Evolutionary conservation across 2,888 invertebrate species (phyloP).

Genomic region (Punctoribates punctum): DNA sequence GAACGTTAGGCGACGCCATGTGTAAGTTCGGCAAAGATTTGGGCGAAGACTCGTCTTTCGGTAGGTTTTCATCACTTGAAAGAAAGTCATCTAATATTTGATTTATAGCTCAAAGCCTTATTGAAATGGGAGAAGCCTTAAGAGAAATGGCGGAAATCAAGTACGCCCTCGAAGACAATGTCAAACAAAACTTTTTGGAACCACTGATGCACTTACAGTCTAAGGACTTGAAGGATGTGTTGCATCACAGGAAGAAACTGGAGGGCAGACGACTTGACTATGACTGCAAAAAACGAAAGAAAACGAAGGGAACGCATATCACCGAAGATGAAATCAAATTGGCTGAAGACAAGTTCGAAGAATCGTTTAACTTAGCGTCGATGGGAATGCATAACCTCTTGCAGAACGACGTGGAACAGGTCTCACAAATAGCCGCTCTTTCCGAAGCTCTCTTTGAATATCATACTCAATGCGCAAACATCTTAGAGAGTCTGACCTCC

Average conservation of each 20-base stretch:
- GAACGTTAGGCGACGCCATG: slow-evolving; percentile 95
- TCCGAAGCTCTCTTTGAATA: slow-evolving; percentile 93
- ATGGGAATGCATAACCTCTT: slow-evolving; percentile 97
- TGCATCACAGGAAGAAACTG: slow-evolving; percentile 99
- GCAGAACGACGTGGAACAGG: slow-evolving; percentile 98
- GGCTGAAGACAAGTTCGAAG: slow-evolving; percentile 99
- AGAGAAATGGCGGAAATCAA: slow-evolving; percentile 99
- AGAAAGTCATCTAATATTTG: slow-evolving; percentile 82
- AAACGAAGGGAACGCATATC: slow-evolving; percentile 90
- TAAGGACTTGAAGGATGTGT: slow-evolving; percentile 98
- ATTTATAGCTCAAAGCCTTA: slow-evolving; percentile 68
- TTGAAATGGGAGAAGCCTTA: slow-evolving; percentile 93
- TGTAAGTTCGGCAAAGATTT: slow-evolving; percentile 88
- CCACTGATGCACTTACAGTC: slow-evolving; percentile 95
- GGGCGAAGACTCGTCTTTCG: slow-evolving; percentile 90
- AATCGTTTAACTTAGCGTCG: slow-evolving; percentile 84
- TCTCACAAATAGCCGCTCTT: slow-evolving; percentile 92
- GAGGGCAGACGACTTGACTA: slow-evolving; percentile 96
- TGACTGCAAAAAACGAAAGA: slow-evolving; percentile 96
- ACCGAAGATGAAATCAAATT: slow-evolving; percentile 95
- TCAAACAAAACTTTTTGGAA: slow-evolving; percentile 98
- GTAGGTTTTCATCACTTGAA: slow-evolving; percentile 71
- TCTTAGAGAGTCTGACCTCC: slow-evolving; percentile 77
- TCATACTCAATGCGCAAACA: slow-evolving; percentile 91
- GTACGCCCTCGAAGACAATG: slow-evolving; percentile 97